These are phyloP conservation scores for Copidosoma aretas DNA, from an alignment of 2,888 invertebrate genomes.

Conservation along the genomic window DNA sequence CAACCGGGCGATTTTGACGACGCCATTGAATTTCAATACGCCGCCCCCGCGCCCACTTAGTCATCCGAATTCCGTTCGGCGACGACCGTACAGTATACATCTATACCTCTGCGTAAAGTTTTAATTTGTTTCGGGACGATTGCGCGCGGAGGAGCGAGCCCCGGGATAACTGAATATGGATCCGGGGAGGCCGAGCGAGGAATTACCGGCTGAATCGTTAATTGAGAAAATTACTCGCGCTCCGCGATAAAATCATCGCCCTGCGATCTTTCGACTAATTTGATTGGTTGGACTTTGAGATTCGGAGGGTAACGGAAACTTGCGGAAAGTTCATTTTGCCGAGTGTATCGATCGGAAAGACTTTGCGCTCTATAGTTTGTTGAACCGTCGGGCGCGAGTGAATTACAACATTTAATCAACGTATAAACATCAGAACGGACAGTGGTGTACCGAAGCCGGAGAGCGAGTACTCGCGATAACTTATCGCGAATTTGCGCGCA, in stretches of 20 bases:
- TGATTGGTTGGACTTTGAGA: no score
- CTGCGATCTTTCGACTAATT: background rate
- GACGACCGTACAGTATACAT: background rate
- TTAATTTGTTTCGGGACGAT: constrained; percentile 40
- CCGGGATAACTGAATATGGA: constrained; percentile 33
- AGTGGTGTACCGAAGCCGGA: no score
- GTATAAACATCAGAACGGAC: no score
- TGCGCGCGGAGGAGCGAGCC: background rate
- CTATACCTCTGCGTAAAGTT: constrained; percentile 28
- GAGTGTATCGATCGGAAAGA: no score
- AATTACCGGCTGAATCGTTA: constrained; percentile 28
- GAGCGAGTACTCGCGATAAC: background rate
- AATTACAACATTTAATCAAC: no score
- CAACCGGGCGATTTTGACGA: constrained; percentile 40
- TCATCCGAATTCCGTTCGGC: constrained; percentile 38
- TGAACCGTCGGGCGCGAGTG: no score
- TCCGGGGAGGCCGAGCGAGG: constrained; percentile 9
- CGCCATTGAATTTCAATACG: constrained; percentile 43
- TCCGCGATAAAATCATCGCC: background rate
- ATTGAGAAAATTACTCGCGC: constrained; percentile 14
- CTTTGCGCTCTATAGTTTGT: no score
- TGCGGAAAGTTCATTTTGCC: no score
- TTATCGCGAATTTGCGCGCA: background rate
- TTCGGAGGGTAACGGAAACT: no score
- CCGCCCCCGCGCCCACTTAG: constrained; percentile 33